phyloP scores from a whole-genome alignment of 1,140 invertebrate species.

The Limonius californicus region DNA sequence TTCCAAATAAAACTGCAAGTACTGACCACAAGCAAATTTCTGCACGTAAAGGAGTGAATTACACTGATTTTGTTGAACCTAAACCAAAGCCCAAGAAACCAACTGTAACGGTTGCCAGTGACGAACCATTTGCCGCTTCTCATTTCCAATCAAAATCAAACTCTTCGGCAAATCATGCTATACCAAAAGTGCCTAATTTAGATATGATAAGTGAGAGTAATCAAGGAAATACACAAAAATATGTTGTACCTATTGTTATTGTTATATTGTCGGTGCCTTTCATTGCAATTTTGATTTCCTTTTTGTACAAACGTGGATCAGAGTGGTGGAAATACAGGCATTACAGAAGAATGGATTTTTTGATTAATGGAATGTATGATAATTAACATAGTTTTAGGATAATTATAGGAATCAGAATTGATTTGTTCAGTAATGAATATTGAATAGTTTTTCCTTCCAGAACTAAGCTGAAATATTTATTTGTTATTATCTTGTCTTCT shows the following conservation, averaged over 20 bases:
- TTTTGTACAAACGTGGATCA: slow-evolving; percentile 60
- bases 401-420: too few relatives aligned
- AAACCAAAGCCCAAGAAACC: slow-evolving; percentile 8
- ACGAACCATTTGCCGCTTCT: slow-evolving; percentile 2
- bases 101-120: slow-evolving; percentile 6
- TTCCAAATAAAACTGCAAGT: neutral
- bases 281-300: slow-evolving; percentile 56
- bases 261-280: slow-evolving; percentile 62
- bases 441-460: too few relatives aligned
- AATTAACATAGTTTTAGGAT: too few relatives aligned
- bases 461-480: too few relatives aligned
- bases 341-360: slow-evolving; percentile 74
- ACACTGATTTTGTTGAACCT: too few relatives aligned
- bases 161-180: neutral
- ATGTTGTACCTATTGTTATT: slow-evolving; percentile 62
- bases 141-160: neutral
- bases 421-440: too few relatives aligned
- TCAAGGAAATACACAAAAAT: slow-evolving; percentile 27
- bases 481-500: too few relatives aligned
- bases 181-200: slow-evolving; percentile 5
- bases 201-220: neutral
- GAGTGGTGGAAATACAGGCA: slow-evolving; percentile 75
- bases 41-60: neutral
- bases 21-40: neutral
- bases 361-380: slow-evolving; percentile 78